Conservation (phyloP, 2,113 vertebrate genomes). For the Xenopus tropicalis region DNA sequence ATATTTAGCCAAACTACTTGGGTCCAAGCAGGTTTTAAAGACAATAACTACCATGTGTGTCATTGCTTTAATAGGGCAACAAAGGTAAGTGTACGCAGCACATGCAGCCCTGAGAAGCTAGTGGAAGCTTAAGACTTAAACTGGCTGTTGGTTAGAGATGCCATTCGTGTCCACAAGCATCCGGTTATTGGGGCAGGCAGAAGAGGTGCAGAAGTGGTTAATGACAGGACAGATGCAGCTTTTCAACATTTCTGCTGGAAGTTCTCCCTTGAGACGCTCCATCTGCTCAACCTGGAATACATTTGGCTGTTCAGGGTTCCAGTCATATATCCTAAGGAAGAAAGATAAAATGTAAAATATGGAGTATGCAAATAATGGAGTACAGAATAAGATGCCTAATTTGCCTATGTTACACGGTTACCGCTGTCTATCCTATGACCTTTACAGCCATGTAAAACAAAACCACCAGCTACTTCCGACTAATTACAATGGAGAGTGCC, state of each 20-base stretch:
- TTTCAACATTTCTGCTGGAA: constrained; percentile 78
- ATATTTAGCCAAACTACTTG: no score
- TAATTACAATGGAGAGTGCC: no score
- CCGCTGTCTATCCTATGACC: no score
- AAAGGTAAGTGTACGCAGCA: constrained; percentile 46
- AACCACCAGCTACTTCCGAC: no score
- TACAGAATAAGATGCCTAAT: no score
- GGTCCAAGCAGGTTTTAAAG: constrained; percentile 21
- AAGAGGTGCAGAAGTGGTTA: constrained; percentile 59
- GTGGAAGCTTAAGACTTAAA: constrained; percentile 50
- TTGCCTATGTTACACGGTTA: no score
- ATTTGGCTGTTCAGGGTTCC: constrained; percentile 79
- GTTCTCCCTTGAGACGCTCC: constrained; percentile 78
- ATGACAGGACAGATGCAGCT: constrained; percentile 76
- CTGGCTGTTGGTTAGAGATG: constrained; percentile 54
- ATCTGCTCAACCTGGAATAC: constrained; percentile 92
- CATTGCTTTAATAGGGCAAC: constrained; percentile 66
- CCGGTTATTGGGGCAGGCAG: constrained; percentile 55
- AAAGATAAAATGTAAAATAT: neutral
- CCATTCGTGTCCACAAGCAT: constrained; percentile 51
- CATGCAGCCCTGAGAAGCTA: constrained; percentile 35
- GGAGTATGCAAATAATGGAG: no score
- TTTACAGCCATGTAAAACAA: no score
- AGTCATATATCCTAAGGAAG: constrained; percentile 84
- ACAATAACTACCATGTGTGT: constrained; percentile 56